Percentiles rank a stretch among this genome's conserved stretches.
Evolutionary conservation across 2,888 invertebrate genomes (phyloP).

Genomic region (Cristatella mucedo): DNA sequence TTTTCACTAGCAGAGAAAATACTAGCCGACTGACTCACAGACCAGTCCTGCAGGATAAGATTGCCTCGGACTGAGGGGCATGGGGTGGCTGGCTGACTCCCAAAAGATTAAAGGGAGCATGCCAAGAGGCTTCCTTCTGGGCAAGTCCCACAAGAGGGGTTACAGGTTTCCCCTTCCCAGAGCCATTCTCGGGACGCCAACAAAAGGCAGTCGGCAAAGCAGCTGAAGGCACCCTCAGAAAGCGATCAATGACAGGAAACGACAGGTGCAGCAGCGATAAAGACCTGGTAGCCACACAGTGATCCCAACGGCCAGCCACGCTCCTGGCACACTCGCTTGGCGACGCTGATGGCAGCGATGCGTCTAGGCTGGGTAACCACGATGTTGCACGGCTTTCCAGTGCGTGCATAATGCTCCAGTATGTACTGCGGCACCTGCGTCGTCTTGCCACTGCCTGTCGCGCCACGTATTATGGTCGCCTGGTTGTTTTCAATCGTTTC

Average conservation of each 20-base stretch:
- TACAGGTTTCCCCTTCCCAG: no score
- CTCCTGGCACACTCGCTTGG: slow-evolving; percentile 65
- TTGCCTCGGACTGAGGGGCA: no score
- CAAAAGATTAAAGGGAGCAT: no score
- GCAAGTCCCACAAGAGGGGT: no score
- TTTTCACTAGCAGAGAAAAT: no score
- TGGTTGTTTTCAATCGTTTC: slow-evolving; percentile 58
- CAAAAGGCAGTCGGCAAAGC: no score
- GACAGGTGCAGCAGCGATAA: not conserved
- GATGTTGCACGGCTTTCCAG: slow-evolving; percentile 57
- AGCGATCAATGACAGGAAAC: not conserved
- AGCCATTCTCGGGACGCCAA: no score
- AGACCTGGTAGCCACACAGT: slow-evolving; percentile 73
- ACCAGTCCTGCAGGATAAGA: no score
- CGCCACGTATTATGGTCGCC: slow-evolving; percentile 71
- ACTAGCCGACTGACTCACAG: no score
- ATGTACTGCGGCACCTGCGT: slow-evolving; percentile 81
- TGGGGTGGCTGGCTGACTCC: no score
- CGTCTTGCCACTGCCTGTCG: slow-evolving; percentile 85
- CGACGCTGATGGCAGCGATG: slow-evolving; percentile 79
- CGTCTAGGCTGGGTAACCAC: slow-evolving; percentile 76
- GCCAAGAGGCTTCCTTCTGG: no score
- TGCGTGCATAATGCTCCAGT: slow-evolving; percentile 55
- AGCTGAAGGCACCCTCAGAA: not conserved
- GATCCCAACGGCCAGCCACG: slow-evolving; percentile 64